phyloP scores from a whole-genome alignment of 2,888 invertebrate species.

The Hydrotaea cyrtoneurina region DNA sequence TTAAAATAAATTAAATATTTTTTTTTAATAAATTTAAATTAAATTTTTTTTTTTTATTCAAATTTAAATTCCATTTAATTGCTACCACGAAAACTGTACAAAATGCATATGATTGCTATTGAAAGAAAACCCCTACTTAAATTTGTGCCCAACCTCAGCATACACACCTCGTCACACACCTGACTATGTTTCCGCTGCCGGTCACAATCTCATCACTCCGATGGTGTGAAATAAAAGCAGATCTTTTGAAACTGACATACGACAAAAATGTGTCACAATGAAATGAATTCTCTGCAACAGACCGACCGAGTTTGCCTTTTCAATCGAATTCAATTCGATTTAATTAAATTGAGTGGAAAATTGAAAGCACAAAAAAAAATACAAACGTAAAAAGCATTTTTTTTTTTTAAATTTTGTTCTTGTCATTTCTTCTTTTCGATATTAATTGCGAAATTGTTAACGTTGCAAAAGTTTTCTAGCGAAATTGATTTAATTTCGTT shows the following conservation, averaged over 20 bases:
- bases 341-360: constrained; percentile 54
- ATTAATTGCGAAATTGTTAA: not conserved
- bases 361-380: not conserved
- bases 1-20: too few species aligned
- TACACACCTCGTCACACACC: not conserved
- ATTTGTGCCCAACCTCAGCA: not conserved
- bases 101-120: too few species aligned
- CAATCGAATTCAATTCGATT: constrained; percentile 7
- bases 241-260: constrained; percentile 49
- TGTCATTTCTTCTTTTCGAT: not conserved
- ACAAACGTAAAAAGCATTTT: not conserved
- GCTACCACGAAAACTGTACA: too few species aligned
- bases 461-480: not conserved
- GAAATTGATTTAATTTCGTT: not conserved
- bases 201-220: constrained; percentile 23
- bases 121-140: too few species aligned
- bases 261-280: constrained; percentile 21
- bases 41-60: too few species aligned
- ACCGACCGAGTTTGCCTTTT: constrained; percentile 12
- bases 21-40: too few species aligned
- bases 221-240: constrained; percentile 24
- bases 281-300: not conserved
- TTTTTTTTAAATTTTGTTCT: not conserved
- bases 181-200: constrained; percentile 32
- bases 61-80: too few species aligned